phyloP scores from a whole-genome alignment of 2,113 vertebrate genomes.

The Lophotis ruficrista region DNA sequence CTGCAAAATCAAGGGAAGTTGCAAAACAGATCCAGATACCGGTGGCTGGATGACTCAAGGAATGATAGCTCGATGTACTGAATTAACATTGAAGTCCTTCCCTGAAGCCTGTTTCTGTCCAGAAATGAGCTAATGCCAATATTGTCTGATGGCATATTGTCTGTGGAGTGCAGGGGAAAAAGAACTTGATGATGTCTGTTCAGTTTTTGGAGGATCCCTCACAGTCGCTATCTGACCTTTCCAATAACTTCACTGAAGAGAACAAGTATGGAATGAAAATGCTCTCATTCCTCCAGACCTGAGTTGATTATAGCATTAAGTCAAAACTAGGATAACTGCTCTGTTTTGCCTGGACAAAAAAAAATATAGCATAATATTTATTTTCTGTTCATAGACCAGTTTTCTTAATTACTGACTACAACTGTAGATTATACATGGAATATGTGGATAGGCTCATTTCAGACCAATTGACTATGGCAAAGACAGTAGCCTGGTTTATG shows the following conservation, averaged over 20 bases:
- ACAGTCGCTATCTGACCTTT: neutral
- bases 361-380: neutral
- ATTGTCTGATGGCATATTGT: neutral
- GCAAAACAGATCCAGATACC: conserved; percentile 41
- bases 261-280: neutral
- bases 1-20: conserved; percentile 18
- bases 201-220: neutral
- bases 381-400: neutral
- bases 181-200: neutral
- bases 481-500: neutral
- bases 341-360: neutral
- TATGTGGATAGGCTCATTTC: rapidly evolving
- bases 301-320: neutral
- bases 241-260: neutral
- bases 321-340: neutral
- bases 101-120: conserved; percentile 7
- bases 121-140: conserved; percentile 6
- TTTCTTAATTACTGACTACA: neutral
- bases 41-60: neutral
- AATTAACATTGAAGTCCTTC: neutral
- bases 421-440: neutral
- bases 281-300: neutral
- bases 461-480: neutral
- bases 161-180: neutral
- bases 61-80: neutral